Percentiles rank a stretch among this genome's conserved stretches.
Conservation (phyloP, 2,888 invertebrate species). For the Sphaerophoria rueppellii region DNA sequence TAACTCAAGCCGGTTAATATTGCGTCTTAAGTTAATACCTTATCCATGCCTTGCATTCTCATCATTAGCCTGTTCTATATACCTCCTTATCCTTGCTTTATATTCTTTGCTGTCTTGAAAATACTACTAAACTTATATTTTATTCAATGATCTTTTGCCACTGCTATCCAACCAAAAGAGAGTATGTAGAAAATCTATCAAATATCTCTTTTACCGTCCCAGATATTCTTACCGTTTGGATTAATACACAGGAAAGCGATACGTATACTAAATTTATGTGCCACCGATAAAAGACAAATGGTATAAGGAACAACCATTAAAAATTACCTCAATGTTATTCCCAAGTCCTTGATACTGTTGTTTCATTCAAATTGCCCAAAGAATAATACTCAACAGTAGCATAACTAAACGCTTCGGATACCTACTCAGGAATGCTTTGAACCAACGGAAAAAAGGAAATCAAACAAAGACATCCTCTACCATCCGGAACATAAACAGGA, state of each 20-base stretch:
- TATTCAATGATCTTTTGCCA: background rate
- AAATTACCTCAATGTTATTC: background rate
- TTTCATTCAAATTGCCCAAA: background rate
- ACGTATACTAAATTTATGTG: background rate
- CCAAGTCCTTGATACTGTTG: background rate
- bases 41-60: too few species aligned
- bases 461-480: background rate
- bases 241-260: background rate
- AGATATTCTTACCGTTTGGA: background rate
- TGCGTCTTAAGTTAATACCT: too few species aligned
- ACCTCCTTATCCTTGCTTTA: too few species aligned
- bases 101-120: too few species aligned
- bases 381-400: background rate
- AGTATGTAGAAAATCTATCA: background rate
- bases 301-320: background rate
- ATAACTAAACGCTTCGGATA: background rate
- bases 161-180: background rate
- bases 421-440: background rate
- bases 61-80: too few species aligned
- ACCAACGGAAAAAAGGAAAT: background rate
- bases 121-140: background rate
- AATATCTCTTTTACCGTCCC: background rate
- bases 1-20: too few species aligned
- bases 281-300: background rate
- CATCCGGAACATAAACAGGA: background rate